These are phyloP conservation scores for Tragulus kanchil DNA, from an alignment of 2,113 vertebrate species.

Conservation along the genomic window DNA sequence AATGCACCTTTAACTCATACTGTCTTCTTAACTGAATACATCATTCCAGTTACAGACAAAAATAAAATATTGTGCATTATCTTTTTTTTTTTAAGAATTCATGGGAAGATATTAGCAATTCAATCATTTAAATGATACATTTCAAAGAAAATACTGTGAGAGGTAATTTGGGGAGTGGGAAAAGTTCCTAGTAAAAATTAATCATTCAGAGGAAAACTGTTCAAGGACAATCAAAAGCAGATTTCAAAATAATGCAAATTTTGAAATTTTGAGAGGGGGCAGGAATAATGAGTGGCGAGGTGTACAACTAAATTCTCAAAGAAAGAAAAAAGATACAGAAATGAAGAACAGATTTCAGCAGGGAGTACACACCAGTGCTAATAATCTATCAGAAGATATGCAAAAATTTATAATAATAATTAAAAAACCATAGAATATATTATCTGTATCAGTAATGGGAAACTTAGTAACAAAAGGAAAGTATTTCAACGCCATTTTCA, in stretches of 20 bases:
- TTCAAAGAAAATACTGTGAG: slow-evolving; percentile 29
- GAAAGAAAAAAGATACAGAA: slow-evolving; percentile 27
- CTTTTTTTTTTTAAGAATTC: neutral
- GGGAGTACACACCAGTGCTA: neutral
- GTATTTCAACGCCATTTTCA: slow-evolving; percentile 45
- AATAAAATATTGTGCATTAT: neutral
- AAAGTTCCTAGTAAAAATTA: slow-evolving; percentile 46
- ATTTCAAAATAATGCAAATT: slow-evolving; percentile 59
- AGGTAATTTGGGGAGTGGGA: neutral
- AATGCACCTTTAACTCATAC: neutral
- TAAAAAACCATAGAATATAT: neutral
- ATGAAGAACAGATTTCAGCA: slow-evolving; percentile 8
- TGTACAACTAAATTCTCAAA: slow-evolving; percentile 4
- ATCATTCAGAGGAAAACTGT: neutral
- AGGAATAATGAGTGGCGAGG: neutral
- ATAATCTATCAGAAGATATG: neutral
- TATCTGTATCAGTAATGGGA: neutral
- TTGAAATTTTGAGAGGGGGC: slow-evolving; percentile 28
- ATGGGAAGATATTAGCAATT: slow-evolving; percentile 29
- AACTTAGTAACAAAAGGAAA: slow-evolving; percentile 34
- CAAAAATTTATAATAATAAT: neutral
- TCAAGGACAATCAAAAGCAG: slow-evolving; percentile 55
- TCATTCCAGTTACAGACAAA: neutral
- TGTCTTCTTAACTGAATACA: slow-evolving; percentile 6
- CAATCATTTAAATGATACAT: slow-evolving; percentile 16